These are phyloP conservation scores for Elegia similella DNA, from an alignment of 2,888 invertebrate genomes.

Conservation along the genomic window DNA sequence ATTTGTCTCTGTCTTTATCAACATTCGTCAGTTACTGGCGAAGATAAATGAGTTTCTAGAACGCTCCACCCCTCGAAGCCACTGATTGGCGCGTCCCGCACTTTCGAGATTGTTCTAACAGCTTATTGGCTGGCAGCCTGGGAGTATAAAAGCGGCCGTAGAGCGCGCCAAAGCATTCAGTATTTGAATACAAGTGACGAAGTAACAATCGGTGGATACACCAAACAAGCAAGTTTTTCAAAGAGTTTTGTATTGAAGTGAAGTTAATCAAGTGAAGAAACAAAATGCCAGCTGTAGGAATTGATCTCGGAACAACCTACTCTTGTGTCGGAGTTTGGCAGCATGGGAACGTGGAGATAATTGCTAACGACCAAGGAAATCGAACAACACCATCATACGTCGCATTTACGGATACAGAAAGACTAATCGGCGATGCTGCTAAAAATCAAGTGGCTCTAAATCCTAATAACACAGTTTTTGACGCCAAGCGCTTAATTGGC, in stretches of 20 bases:
- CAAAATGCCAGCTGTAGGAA: slow-evolving; percentile 70
- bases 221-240: slow-evolving; percentile 28
- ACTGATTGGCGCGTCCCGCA: slow-evolving; percentile 45
- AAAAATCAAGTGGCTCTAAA: slow-evolving; percentile 92
- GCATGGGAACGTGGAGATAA: slow-evolving; percentile 90
- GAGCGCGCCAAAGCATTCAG: slow-evolving; percentile 59
- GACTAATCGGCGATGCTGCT: slow-evolving; percentile 92
- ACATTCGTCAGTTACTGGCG: slow-evolving; percentile 6
- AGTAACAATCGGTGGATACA: slow-evolving; percentile 41
- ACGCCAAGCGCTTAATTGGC: slow-evolving; percentile 89
- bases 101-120: slow-evolving; percentile 51
- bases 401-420: slow-evolving; percentile 91
- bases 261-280: slow-evolving; percentile 16
- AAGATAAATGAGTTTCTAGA: slow-evolving; percentile 37
- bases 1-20: slow-evolving; percentile 30
- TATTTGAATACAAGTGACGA: slow-evolving; percentile 56
- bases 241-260: slow-evolving; percentile 19
- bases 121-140: slow-evolving; percentile 40
- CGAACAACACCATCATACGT: slow-evolving; percentile 94
- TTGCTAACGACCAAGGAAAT: slow-evolving; percentile 94
- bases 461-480: slow-evolving; percentile 87
- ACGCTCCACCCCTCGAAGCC: slow-evolving; percentile 34
- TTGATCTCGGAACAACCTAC: slow-evolving; percentile 92
- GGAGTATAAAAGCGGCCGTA: slow-evolving; percentile 44
- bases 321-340: slow-evolving; percentile 94